These are phyloP conservation scores for Lathronympha strigana DNA, from an alignment of 2,888 invertebrate genomes.

Conservation along the genomic window DNA sequence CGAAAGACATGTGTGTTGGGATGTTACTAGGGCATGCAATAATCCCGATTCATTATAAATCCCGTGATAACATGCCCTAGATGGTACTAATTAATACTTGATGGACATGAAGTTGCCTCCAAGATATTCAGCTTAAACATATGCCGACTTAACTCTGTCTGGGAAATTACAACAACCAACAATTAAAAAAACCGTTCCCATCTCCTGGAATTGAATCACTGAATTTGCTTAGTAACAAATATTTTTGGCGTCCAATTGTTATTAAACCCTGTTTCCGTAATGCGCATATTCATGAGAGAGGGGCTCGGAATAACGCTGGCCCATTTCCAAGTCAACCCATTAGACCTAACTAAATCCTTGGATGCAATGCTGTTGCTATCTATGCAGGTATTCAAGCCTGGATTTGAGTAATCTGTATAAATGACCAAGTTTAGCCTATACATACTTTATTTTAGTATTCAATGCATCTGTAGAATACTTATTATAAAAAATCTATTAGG, in stretches of 20 bases:
- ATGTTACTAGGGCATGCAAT: too few species aligned
- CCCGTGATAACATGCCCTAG: too few species aligned
- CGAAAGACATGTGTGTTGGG: too few species aligned
- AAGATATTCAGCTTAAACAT: too few species aligned
- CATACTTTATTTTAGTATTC: background rate
- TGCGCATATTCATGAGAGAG: conserved; percentile 22
- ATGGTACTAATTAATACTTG: too few species aligned
- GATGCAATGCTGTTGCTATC: conserved; percentile 17
- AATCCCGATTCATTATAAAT: too few species aligned
- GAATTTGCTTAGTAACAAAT: background rate
- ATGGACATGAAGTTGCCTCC: too few species aligned
- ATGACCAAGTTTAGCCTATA: background rate
- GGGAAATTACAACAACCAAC: too few species aligned
- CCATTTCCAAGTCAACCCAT: conserved; percentile 32
- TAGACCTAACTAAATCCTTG: conserved; percentile 24
- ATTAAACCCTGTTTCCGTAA: conserved; percentile 16
- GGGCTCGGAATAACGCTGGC: conserved; percentile 19
- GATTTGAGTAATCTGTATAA: conserved; percentile 18
- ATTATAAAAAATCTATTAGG: background rate
- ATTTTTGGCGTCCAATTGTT: conserved; percentile 6
- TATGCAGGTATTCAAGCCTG: conserved; percentile 14
- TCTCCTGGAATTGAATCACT: background rate
- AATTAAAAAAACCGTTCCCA: background rate
- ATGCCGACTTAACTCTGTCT: too few species aligned
- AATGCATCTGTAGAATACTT: background rate